Conservation (phyloP, 30 jellyfish, hydroid and myxozoan genomes). For the Phacellophora camtschatica region DNA sequence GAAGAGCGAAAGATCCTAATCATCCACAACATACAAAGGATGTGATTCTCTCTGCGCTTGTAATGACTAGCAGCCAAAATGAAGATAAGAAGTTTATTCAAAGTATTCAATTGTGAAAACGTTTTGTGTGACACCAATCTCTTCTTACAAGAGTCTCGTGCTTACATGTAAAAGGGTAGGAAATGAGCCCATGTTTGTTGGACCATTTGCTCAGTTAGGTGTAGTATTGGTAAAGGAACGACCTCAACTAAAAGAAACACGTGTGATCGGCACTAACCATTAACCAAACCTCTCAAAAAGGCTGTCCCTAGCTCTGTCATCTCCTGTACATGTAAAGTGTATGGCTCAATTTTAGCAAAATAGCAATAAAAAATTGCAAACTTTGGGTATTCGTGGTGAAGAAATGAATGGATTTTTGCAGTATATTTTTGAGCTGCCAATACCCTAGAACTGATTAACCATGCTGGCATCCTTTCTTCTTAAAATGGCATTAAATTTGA, state of each 20-base stretch:
- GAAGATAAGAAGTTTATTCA: background rate
- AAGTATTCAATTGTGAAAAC: background rate
- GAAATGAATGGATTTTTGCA: background rate
- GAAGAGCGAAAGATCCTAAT: background rate
- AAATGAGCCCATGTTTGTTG: background rate
- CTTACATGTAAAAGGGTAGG: background rate
- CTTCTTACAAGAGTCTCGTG: background rate
- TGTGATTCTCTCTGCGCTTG: background rate
- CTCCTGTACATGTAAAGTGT: background rate
- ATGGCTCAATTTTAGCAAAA: background rate
- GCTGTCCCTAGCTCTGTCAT: background rate
- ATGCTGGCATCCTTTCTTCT: background rate
- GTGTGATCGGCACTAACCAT: background rate
- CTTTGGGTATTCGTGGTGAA: background rate
- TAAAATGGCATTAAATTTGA: background rate
- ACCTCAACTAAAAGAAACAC: background rate
- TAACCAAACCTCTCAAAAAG: background rate
- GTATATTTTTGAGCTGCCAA: background rate
- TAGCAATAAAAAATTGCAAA: background rate
- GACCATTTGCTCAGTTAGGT: background rate
- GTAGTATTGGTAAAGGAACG: background rate
- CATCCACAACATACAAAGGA: background rate
- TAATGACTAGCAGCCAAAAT: background rate
- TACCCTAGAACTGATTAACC: background rate
- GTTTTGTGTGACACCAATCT: background rate